phyloP scores from a whole-genome alignment of 2,888 invertebrate species.

The Melipona beecheii region DNA sequence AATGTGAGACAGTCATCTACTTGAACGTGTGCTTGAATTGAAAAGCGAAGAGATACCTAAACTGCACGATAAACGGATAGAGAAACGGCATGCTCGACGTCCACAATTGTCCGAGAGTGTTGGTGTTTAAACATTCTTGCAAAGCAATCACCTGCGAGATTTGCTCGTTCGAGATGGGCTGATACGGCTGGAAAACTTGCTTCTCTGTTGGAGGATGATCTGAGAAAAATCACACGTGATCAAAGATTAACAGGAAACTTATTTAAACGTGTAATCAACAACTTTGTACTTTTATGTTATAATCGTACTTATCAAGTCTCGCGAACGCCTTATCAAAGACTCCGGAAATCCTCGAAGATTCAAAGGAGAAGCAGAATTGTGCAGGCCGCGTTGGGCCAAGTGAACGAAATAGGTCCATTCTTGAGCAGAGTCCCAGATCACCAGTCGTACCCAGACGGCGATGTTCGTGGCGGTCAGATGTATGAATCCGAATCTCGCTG shows the following conservation, averaged over 20 bases:
- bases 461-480: conserved; percentile 86
- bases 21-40: not conserved
- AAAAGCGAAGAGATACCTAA: conserved; percentile 81
- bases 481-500: conserved; percentile 85
- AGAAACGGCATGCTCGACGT: conserved; percentile 86
- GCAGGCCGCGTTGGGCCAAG: conserved; percentile 80
- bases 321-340: conserved; percentile 79
- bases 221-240: not conserved
- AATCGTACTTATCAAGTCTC: conserved; percentile 78
- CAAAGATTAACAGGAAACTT: too few relatives aligned
- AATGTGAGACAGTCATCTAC: not conserved
- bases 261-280: too few relatives aligned
- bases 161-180: conserved; percentile 84
- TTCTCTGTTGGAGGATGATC: conserved; percentile 36
- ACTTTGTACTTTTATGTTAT: too few relatives aligned
- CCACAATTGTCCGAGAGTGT: conserved; percentile 86
- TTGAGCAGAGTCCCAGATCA: conserved; percentile 85
- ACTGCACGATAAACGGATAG: conserved; percentile 86
- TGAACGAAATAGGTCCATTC: conserved; percentile 85
- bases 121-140: conserved; percentile 85
- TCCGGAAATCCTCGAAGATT: conserved; percentile 84
- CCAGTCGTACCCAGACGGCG: conserved; percentile 85
- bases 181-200: conserved; percentile 73
- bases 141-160: conserved; percentile 85
- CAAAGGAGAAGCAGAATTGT: conserved; percentile 81